Conservation (phyloP, 2,113 vertebrate species). For the Buteo buteo region DNA sequence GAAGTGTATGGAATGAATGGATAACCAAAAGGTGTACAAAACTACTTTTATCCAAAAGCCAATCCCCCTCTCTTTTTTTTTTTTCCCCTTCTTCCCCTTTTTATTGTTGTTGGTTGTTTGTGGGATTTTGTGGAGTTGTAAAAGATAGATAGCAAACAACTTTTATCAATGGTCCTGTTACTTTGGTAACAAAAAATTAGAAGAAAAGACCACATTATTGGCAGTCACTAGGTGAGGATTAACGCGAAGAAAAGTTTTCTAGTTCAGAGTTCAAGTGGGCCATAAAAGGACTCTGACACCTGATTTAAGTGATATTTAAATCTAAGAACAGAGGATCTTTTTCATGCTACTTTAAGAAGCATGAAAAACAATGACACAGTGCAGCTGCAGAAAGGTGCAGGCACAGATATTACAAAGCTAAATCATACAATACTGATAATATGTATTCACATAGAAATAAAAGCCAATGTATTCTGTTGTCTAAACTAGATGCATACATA, state of each 20-base stretch:
- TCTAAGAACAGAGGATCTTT: neutral
- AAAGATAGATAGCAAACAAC: neutral
- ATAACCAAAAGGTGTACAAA: neutral
- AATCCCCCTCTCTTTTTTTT: no score
- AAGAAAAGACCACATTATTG: neutral
- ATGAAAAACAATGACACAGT: neutral
- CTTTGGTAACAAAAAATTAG: neutral
- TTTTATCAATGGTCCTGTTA: neutral
- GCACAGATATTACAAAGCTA: neutral
- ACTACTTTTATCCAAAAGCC: neutral
- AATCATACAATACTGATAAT: neutral
- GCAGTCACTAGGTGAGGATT: neutral
- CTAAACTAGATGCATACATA: neutral
- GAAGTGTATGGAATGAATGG: neutral
- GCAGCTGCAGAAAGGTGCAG: neutral
- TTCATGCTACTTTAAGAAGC: neutral
- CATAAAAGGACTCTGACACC: neutral
- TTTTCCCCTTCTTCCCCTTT: neutral
- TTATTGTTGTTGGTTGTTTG: neutral
- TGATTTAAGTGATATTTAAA: neutral
- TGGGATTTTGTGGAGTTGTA: neutral
- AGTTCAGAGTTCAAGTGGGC: neutral
- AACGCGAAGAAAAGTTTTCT: neutral
- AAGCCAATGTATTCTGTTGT: neutral
- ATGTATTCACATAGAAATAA: neutral